These are phyloP conservation scores for Papilio dardanus DNA, from an alignment of 1,140 invertebrate species.

Conservation along the genomic window DNA sequence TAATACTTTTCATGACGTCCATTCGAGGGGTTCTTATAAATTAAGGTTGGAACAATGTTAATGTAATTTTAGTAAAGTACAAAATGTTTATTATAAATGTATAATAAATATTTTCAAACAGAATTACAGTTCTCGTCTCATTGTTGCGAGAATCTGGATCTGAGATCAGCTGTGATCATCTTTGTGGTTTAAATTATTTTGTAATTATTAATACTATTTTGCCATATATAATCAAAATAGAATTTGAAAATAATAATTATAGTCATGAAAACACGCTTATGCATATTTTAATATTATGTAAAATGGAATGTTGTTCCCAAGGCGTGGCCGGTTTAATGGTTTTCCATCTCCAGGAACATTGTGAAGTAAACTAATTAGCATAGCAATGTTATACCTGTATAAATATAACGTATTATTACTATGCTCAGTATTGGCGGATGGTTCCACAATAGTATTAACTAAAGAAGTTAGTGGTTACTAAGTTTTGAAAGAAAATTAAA, in stretches of 20 bases:
- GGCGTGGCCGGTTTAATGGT: too few relatives aligned
- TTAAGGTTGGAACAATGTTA: slow-evolving; percentile 30
- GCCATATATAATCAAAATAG: slow-evolving; percentile 4
- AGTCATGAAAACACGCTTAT: neutral
- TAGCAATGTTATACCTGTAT: neutral
- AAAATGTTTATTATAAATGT: slow-evolving; percentile 22
- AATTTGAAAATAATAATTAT: neutral
- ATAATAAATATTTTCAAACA: slow-evolving; percentile 11
- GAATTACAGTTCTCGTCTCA: neutral
- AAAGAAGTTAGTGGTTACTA: neutral
- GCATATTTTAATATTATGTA: neutral
- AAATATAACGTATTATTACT: neutral
- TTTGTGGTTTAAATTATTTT: slow-evolving; percentile 28
- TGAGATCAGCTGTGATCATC: slow-evolving; percentile 24
- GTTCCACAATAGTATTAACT: neutral
- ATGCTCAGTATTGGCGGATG: neutral
- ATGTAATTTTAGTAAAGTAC: slow-evolving; percentile 26
- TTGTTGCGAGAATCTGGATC: slow-evolving; percentile 1
- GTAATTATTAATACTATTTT: slow-evolving; percentile 26
- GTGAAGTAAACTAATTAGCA: too few relatives aligned
- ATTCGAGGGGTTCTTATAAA: slow-evolving; percentile 34
- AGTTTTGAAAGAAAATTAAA: neutral
- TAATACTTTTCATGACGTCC: slow-evolving; percentile 30
- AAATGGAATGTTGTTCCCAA: too few relatives aligned
- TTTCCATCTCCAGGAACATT: neutral